These are phyloP conservation scores for Cyprinodon brontotheroides DNA, from an alignment of 2,113 vertebrate species.

Conservation along the genomic window DNA sequence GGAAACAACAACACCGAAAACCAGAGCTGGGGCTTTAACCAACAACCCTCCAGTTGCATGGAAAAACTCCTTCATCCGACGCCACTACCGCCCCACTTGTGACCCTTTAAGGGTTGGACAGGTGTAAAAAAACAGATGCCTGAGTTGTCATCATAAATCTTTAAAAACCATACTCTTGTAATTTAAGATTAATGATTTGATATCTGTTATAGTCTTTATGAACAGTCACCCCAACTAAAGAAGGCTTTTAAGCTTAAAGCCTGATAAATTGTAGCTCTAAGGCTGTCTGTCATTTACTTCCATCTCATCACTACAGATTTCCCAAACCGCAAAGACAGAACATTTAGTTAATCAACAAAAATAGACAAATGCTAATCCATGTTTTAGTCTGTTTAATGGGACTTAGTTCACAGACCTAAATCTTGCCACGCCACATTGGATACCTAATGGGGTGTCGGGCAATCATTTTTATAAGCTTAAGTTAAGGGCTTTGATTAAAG, in stretches of 20 bases:
- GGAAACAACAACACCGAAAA: no score
- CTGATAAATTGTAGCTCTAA: conserved; percentile 37
- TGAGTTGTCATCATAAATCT: no score
- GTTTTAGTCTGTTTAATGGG: conserved; percentile 16
- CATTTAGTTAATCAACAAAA: conserved; percentile 22
- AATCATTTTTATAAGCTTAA: conserved; percentile 18
- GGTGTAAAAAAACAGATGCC: no score
- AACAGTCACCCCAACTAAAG: conserved; percentile 16
- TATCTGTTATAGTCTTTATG: no score
- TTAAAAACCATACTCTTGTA: neutral
- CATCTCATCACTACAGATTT: conserved; percentile 32
- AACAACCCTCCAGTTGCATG: no score
- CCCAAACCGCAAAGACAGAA: conserved; percentile 22
- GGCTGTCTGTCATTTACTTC: conserved; percentile 27
- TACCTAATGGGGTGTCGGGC: conserved; percentile 32
- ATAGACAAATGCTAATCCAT: conserved; percentile 29
- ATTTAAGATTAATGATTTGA: no score
- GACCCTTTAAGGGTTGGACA: neutral
- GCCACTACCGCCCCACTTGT: no score
- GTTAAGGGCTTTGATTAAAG: conserved; percentile 12
- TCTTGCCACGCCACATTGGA: conserved; percentile 25
- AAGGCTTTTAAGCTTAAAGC: conserved; percentile 15
- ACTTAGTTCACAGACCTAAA: conserved; percentile 12
- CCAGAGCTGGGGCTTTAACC: no score
- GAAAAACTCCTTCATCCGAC: no score